Percentiles rank a stretch among this genome's conserved stretches.
These are phyloP conservation scores for Mungos mungo DNA, from an alignment of 2,113 vertebrate genomes.

Conservation along the genomic window DNA sequence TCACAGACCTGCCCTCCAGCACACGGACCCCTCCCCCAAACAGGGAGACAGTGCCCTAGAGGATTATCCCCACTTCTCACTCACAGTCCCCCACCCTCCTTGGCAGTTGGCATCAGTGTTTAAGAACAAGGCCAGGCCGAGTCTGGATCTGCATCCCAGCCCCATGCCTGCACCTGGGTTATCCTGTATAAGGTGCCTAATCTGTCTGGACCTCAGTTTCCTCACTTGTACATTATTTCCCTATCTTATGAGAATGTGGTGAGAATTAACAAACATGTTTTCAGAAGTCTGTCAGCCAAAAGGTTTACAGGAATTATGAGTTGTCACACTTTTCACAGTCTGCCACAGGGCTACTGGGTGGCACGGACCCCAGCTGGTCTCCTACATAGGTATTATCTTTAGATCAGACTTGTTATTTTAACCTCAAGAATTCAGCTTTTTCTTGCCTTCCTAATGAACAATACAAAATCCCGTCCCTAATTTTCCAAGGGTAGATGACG, in stretches of 20 bases:
- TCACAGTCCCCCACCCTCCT: accelerated
- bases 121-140: background rate
- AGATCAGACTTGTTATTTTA: background rate
- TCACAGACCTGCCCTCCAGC: background rate
- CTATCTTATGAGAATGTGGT: background rate
- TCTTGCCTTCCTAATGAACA: background rate
- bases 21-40: background rate
- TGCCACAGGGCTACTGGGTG: background rate
- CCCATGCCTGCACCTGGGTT: background rate
- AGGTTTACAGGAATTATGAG: background rate
- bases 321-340: background rate
- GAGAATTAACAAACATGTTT: background rate
- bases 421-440: background rate
- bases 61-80: too few relatives aligned
- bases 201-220: background rate
- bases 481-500: background rate
- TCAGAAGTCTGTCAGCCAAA: background rate
- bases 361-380: background rate
- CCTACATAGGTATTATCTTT: background rate
- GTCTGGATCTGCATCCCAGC: background rate
- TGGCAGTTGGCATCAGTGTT: background rate
- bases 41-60: background rate
- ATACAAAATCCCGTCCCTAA: background rate
- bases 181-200: background rate
- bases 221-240: background rate